Evolutionary conservation across 2,113 vertebrate species (phyloP).

Genomic region (Alexandromys fortis): DNA sequence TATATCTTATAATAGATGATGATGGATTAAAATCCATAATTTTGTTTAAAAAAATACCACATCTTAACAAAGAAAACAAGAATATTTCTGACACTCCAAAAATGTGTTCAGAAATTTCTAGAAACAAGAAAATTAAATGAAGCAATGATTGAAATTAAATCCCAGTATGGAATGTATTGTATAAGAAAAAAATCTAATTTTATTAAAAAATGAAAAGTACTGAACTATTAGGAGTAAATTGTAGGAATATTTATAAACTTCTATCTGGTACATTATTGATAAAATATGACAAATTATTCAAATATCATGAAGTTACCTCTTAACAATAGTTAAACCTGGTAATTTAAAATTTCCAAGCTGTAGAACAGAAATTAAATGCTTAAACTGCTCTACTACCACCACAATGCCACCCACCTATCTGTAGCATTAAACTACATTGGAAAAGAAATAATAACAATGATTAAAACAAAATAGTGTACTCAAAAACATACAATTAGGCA

Average conservation of each 20-base stretch:
- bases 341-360: not conserved
- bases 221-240: not conserved
- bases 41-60: not conserved
- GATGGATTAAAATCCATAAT: not conserved
- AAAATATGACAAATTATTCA: not conserved
- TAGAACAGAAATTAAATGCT: not conserved
- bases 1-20: not conserved
- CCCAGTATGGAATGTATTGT: not conserved
- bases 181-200: not conserved
- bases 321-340: slow-evolving; percentile 8
- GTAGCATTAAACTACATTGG: not conserved
- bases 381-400: not conserved
- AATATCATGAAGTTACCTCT: not conserved
- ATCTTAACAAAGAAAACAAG: not conserved
- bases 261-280: not conserved
- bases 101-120: slow-evolving; percentile 9
- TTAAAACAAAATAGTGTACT: slow-evolving; percentile 24
- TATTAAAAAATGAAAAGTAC: not conserved
- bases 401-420: not conserved
- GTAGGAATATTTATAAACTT: not conserved
- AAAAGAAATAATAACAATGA: slow-evolving; percentile 34
- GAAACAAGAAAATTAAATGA: slow-evolving; percentile 25
- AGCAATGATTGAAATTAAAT: not conserved
- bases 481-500: not conserved
- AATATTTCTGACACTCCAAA: not conserved